Conservation (phyloP, 2,888 invertebrate genomes). For the Folsomia manolachei region DNA sequence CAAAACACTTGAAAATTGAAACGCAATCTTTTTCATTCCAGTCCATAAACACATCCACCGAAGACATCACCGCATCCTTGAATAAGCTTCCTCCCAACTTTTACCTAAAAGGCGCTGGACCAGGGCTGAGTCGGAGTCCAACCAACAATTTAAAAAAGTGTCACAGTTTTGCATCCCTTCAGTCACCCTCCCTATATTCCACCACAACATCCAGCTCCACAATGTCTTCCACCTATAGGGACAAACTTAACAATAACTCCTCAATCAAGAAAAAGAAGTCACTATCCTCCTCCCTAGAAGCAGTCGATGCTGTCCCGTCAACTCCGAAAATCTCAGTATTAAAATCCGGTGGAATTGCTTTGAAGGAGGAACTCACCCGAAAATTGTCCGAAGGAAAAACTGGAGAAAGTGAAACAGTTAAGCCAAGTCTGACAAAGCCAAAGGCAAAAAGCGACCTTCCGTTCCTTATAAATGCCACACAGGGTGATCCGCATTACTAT, state of each 20-base stretch:
- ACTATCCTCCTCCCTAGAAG: neutral
- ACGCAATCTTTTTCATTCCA: slow-evolving; percentile 17
- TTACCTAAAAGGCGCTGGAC: slow-evolving; percentile 33
- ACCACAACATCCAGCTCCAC: too few relatives aligned
- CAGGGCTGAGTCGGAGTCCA: neutral
- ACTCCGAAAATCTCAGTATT: slow-evolving; percentile 39
- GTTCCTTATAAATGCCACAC: slow-evolving; percentile 2
- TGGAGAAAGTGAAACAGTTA: slow-evolving; percentile 12
- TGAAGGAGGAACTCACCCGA: slow-evolving; percentile 36
- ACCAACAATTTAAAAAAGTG: slow-evolving; percentile 35
- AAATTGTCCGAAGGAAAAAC: slow-evolving; percentile 37
- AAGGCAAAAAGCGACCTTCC: slow-evolving; percentile 6
- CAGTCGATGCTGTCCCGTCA: slow-evolving; percentile 25
- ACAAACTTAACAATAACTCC: slow-evolving; percentile 9
- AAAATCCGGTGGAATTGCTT: slow-evolving; percentile 38
- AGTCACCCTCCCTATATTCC: slow-evolving; percentile 22
- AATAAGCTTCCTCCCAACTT: slow-evolving; percentile 41
- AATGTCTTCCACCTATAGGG: neutral
- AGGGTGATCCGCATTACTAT: slow-evolving; percentile 36
- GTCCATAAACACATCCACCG: slow-evolving; percentile 40
- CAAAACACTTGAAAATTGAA: neutral
- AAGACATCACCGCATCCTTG: slow-evolving; percentile 38
- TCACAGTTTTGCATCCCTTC: slow-evolving; percentile 46
- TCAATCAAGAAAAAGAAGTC: slow-evolving; percentile 2
- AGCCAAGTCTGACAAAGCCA: neutral